Evolutionary conservation across 2,113 vertebrate species (phyloP).

Genomic region (Microcebus ravelobensis): DNA sequence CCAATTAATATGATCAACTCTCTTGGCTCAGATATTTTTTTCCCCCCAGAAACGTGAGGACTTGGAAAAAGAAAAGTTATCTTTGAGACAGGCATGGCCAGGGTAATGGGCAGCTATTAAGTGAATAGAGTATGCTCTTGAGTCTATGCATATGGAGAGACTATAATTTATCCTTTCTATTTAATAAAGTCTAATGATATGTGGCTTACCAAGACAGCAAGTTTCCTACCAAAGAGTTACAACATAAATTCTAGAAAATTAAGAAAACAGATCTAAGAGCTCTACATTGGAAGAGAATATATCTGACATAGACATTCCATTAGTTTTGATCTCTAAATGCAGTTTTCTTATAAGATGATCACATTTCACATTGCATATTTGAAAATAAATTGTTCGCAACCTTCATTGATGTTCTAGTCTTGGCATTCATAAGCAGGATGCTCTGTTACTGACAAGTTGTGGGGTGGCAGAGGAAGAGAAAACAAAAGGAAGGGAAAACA

Average conservation of each 20-base stretch:
- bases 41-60: neutral
- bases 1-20: neutral
- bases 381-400: neutral
- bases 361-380: neutral
- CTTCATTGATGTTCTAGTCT: neutral
- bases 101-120: neutral
- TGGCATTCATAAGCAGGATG: neutral
- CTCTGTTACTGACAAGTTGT: neutral
- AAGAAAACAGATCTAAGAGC: neutral
- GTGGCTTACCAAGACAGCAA: neutral
- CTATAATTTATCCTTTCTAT: neutral
- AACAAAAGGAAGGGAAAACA: neutral
- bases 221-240: neutral
- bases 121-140: neutral
- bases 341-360: neutral
- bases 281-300: neutral
- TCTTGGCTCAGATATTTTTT: neutral
- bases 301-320: neutral
- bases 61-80: neutral
- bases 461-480: rapidly evolving
- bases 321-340: neutral
- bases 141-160: neutral
- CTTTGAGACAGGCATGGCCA: neutral
- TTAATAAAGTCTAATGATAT: neutral
- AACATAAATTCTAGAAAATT: neutral